Percentiles rank a stretch among this genome's conserved stretches.
phyloP scores from a whole-genome alignment of 2,888 invertebrate species.

The Blera fallax region DNA sequence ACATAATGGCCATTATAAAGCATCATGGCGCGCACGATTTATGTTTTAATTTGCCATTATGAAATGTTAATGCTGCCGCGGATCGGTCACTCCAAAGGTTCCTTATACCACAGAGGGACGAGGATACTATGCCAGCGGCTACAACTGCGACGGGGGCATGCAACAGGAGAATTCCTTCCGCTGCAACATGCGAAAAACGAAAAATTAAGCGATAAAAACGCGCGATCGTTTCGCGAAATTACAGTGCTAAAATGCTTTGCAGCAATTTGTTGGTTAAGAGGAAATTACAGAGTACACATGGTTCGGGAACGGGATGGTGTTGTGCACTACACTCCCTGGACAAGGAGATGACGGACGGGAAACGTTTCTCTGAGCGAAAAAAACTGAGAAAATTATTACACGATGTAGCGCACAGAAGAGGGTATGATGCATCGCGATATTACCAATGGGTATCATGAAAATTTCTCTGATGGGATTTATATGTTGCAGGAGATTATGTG shows the following conservation, averaged over 20 bases:
- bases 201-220: slow-evolving; percentile 73
- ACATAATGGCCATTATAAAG: slow-evolving; percentile 72
- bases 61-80: slow-evolving; percentile 71
- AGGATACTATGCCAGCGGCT: not conserved
- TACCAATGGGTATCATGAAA: slow-evolving; percentile 35
- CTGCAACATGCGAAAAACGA: slow-evolving; percentile 67
- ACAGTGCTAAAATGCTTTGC: slow-evolving; percentile 73
- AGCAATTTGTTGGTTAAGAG: slow-evolving; percentile 72
- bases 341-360: not conserved
- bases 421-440: slow-evolving; percentile 22
- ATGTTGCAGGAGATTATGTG: slow-evolving; percentile 62
- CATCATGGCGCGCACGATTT: slow-evolving; percentile 73
- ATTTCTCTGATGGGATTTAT: slow-evolving; percentile 50
- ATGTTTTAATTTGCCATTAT: slow-evolving; percentile 73
- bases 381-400: slow-evolving; percentile 49
- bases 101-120: not conserved
- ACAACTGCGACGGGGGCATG: not conserved
- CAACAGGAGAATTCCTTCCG: slow-evolving; percentile 7
- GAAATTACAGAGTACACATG: slow-evolving; percentile 61
- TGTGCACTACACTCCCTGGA: not conserved
- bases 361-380: slow-evolving; percentile 10
- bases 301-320: not conserved
- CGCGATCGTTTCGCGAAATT: slow-evolving; percentile 72
- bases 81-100: slow-evolving; percentile 62
- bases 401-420: slow-evolving; percentile 18